Evolutionary conservation across 2,113 vertebrate species (phyloP), one percentile per base, ranked within the genome.

Genomic region (Muscicapa adusta): DNA sequence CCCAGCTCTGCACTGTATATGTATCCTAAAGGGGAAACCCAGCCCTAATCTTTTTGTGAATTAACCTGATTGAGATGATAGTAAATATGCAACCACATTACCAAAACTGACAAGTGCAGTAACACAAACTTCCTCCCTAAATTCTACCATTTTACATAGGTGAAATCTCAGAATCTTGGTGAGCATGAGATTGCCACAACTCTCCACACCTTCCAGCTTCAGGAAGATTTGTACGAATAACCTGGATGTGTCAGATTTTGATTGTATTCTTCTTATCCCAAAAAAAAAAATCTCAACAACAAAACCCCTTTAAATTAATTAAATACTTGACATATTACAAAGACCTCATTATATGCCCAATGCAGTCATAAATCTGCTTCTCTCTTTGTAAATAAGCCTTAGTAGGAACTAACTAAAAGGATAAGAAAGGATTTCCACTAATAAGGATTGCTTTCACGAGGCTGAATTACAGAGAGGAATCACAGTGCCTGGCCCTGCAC

Each of bases 271-370:
- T 88, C 25, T 68, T 13, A 42, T 1, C 18, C 22, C 18, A 8
- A 18, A 47, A 47, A 47, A 12, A 93, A 81, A 96, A 94, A 93
- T 6, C 14, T 8, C 18, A 94, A 36, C 33, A 53, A 79, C 4
- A 65, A 75, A 38, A 10, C 1, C 9, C 28, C 25, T 92, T 95
- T 97, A 94, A 93, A 87, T 92, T 89, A 91, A 95, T 72, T 28
- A 94, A 96, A 95, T 93, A 80, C 77, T 76, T 54, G n/a, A 75
- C 92, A 94, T 78, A 62, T 93, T 94, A 94, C 56, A 29, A 88
- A 89, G 65, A 71, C 50, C 33, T 34, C 9, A 22, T 82, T 93
- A 26, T 75, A 77, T 87, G 80, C 70, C 18, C 1, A 12, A 15
- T 28, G 10, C 38, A n/a, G 81, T 85, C 48, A 77, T 72, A 87